A percentile compares a stretch with the other conserved stretches of the same genome.
These are phyloP conservation scores for Setipinna tenuifilis DNA, from an alignment of 2,797 vertebrate genomes.

Conservation along the genomic window DNA sequence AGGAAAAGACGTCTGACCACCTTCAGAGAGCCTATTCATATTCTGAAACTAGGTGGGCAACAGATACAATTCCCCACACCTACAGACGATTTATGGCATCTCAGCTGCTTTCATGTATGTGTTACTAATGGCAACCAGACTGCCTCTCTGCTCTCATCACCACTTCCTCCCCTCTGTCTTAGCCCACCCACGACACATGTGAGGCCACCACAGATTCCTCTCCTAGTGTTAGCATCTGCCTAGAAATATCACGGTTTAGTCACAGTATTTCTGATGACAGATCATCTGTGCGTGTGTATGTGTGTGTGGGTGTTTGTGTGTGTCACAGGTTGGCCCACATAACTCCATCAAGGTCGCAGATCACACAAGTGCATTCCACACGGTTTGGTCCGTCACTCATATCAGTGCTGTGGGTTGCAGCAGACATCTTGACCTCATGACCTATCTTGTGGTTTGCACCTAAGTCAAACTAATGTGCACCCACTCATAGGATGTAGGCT, in stretches of 20 bases:
- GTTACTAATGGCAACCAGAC: constrained; percentile 16
- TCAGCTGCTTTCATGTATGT: not conserved
- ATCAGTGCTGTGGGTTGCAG: not conserved
- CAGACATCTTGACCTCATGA: not conserved
- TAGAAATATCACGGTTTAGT: not conserved
- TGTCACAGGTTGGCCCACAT: not conserved
- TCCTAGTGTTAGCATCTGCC: not conserved
- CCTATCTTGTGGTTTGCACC: not conserved
- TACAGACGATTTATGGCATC: not conserved
- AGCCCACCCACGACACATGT: constrained; percentile 1
- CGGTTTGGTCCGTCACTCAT: not conserved
- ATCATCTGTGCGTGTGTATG: not conserved
- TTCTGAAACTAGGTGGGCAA: not conserved
- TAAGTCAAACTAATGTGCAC: not conserved
- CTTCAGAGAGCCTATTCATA: not conserved
- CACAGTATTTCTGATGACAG: not conserved
- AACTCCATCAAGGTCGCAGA: not conserved
- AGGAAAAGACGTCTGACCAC: not conserved
- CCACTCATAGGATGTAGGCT: not conserved
- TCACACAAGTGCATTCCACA: constrained; percentile 1
- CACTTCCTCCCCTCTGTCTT: not conserved
- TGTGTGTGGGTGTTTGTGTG: not conserved
- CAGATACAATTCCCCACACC: constrained; percentile 1
- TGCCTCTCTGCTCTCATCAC: not conserved
- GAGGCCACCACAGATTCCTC: not conserved